Conservation (phyloP, 2,797 vertebrate genomes). For the Synaphobranchus kaupii region DNA sequence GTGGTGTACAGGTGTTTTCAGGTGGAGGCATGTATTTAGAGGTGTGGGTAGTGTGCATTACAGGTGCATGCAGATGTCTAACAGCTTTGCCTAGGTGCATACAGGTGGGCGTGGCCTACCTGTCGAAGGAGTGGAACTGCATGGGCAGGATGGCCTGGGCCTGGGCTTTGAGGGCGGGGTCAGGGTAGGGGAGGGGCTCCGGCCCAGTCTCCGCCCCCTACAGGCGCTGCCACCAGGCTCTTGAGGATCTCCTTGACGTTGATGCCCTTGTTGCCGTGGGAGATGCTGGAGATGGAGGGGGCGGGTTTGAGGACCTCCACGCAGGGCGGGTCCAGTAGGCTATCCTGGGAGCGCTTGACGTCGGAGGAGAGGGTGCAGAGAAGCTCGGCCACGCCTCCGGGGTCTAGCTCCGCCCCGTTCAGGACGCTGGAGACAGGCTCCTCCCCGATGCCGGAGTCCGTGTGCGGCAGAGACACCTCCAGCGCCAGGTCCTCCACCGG, state of each 20-base stretch:
- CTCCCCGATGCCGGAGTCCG: constrained; percentile 96
- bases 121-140: constrained; percentile 99
- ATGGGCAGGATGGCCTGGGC: constrained; percentile 93
- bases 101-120: constrained; percentile 64
- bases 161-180: constrained; percentile 90
- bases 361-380: constrained; percentile 91
- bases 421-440: constrained; percentile 87
- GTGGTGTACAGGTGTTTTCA: constrained; percentile 46
- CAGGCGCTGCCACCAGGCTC: constrained; percentile 93
- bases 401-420: constrained; percentile 86
- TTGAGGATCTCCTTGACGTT: constrained; percentile 98
- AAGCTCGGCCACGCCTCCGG: constrained; percentile 80
- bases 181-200: constrained; percentile 85
- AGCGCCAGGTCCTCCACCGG: constrained; percentile 88
- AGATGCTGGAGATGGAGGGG: constrained; percentile 94
- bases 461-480: constrained; percentile 91
- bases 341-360: constrained; percentile 92
- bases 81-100: no score
- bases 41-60: not conserved
- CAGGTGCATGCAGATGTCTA: not conserved
- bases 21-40: not conserved
- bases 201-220: constrained; percentile 89
- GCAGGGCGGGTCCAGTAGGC: constrained; percentile 82
- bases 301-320: constrained; percentile 78
- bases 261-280: constrained; percentile 94